Percentiles rank a stretch among this genome's conserved stretches.
Evolutionary conservation across 2,113 vertebrate species (phyloP).

Genomic region (Lophura nycthemera): DNA sequence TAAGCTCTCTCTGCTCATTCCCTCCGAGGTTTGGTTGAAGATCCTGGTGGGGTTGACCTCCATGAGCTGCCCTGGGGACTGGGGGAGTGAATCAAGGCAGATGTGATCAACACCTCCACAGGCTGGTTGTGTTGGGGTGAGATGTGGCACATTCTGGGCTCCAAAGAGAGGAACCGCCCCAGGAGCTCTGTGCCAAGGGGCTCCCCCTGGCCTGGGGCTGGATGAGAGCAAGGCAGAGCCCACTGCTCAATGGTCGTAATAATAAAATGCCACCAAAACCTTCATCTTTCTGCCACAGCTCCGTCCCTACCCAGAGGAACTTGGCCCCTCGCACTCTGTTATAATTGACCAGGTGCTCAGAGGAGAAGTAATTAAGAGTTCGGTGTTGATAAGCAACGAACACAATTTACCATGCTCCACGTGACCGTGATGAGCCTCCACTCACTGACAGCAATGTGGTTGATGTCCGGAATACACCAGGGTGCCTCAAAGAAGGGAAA

Average conservation of each 20-base stretch:
- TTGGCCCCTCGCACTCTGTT: not conserved
- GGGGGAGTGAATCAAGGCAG: not conserved
- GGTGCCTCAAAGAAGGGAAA: not conserved
- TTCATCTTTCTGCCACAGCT: not conserved
- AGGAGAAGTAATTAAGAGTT: not conserved
- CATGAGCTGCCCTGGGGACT: not conserved
- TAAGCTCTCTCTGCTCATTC: not conserved
- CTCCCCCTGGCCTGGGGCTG: no score
- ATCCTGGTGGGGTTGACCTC: rapidly evolving
- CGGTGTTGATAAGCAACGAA: rapidly evolving
- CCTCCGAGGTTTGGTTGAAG: rapidly evolving
- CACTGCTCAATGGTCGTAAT: not conserved
- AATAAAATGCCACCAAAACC: not conserved
- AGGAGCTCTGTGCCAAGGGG: not conserved
- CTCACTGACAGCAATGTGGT: not conserved
- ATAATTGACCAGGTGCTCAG: not conserved
- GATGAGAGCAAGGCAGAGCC: not conserved
- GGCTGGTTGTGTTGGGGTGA: not conserved
- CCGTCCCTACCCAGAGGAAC: not conserved
- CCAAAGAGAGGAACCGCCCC: no score
- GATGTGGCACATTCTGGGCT: rapidly evolving
- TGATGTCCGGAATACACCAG: rapidly evolving
- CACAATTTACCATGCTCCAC: rapidly evolving
- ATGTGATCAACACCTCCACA: rapidly evolving
- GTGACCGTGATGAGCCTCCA: not conserved